A percentile compares a stretch with the other conserved stretches of the same genome.
phyloP scores from a whole-genome alignment of 2,797 vertebrate genomes.

The Thripadectes ignobilis region DNA sequence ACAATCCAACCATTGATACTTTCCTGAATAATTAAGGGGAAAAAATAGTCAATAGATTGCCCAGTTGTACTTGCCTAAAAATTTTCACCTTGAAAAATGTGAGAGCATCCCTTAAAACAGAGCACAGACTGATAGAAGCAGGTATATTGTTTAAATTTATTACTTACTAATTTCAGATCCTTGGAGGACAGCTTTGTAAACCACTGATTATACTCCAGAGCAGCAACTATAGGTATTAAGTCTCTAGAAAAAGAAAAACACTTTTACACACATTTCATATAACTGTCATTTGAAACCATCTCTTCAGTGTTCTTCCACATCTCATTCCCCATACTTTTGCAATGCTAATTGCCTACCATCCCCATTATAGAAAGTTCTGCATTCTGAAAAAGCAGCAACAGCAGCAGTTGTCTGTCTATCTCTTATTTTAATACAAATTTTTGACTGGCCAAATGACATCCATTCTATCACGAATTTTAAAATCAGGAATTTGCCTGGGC shows the following conservation, averaged over 20 bases:
- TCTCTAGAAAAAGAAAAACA: slow-evolving; percentile 81
- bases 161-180: slow-evolving; percentile 94
- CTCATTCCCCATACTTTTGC: not conserved
- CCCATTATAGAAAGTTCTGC: not conserved
- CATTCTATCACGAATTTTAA: slow-evolving; percentile 29
- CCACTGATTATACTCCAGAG: slow-evolving; percentile 97
- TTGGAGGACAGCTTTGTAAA: slow-evolving; percentile 95
- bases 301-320: not conserved
- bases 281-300: not conserved
- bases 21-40: not conserved
- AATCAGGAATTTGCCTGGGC: slow-evolving; percentile 9
- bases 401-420: not conserved
- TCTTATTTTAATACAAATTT: not conserved
- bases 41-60: not conserved
- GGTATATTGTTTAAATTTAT: not conserved
- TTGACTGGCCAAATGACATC: not conserved
- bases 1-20: not conserved
- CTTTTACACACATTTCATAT: slow-evolving; percentile 15
- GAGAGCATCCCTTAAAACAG: not conserved
- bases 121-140: not conserved
- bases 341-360: not conserved
- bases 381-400: not conserved
- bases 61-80: not conserved
- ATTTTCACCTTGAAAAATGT: not conserved
- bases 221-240: slow-evolving; percentile 95